Conservation (phyloP, 1,140 invertebrate species). For the Bombus difficillimus region DNA sequence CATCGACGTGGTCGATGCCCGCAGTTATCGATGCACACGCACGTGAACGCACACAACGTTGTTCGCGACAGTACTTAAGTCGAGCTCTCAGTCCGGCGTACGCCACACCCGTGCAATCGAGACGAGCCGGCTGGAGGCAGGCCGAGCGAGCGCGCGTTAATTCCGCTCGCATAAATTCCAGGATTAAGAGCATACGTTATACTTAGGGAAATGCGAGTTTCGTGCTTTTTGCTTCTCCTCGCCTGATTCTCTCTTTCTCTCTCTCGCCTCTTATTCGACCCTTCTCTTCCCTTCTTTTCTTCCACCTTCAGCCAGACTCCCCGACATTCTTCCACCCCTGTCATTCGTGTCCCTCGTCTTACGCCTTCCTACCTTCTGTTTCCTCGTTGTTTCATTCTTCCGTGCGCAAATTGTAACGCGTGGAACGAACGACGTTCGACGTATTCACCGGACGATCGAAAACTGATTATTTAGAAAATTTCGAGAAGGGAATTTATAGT, state of each 20-base stretch:
- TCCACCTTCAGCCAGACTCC: slow-evolving; percentile 20
- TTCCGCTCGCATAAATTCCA: slow-evolving; percentile 77
- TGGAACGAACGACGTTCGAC: neutral
- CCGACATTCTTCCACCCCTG: slow-evolving; percentile 37
- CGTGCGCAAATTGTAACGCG: slow-evolving; percentile 31
- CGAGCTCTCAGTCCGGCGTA: slow-evolving; percentile 17
- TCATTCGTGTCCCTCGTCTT: slow-evolving; percentile 32
- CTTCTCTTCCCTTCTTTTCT: neutral
- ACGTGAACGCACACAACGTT: neutral
- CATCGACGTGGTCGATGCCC: neutral
- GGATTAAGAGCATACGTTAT: slow-evolving; percentile 79
- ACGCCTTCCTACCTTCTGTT: neutral
- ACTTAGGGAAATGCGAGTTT: slow-evolving; percentile 77
- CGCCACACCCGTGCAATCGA: slow-evolving; percentile 41
- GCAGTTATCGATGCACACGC: neutral
- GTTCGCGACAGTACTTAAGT: slow-evolving; percentile 27
- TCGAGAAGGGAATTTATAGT: no score
- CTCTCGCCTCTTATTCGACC: neutral
- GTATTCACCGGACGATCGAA: neutral
- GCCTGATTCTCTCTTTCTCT: slow-evolving; percentile 13
- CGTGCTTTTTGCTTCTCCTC: slow-evolving; percentile 65
- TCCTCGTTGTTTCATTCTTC: neutral
- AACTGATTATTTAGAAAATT: neutral
- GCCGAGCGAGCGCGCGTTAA: slow-evolving; percentile 71
- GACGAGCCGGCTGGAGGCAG: slow-evolving; percentile 44